Evolutionary conservation across 2,113 vertebrate genomes (phyloP).

Genomic region (Hippocampus zosterae): DNA sequence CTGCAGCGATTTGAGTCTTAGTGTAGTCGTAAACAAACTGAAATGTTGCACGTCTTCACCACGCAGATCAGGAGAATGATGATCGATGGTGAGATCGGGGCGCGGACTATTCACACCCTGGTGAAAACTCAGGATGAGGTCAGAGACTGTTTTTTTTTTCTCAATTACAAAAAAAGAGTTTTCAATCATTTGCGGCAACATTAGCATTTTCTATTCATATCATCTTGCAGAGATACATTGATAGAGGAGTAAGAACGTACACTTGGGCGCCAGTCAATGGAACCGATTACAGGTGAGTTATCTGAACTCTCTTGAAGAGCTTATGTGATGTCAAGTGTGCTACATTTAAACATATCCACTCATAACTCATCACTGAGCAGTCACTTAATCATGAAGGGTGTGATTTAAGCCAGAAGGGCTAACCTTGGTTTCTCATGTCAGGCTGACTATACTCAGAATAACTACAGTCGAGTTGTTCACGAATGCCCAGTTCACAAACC

Average conservation of each 20-base stretch:
- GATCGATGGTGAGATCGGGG: conserved; percentile 93
- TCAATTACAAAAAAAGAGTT: background rate
- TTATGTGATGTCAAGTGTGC: too few relatives aligned
- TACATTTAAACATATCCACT: too few relatives aligned
- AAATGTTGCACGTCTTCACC: conserved; percentile 3
- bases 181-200: background rate
- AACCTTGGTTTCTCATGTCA: too few relatives aligned
- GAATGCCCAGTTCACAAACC: too few relatives aligned
- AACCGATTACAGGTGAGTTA: conserved; percentile 93
- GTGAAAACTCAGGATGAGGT: conserved; percentile 99
- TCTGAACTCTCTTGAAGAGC: background rate
- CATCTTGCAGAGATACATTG: conserved; percentile 87
- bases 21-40: background rate
- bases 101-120: conserved; percentile 87
- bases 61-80: conserved; percentile 90
- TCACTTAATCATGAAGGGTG: too few relatives aligned
- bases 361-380: too few relatives aligned
- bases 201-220: conserved; percentile 10
- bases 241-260: conserved; percentile 89
- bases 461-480: too few relatives aligned
- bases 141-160: conserved; percentile 31
- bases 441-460: too few relatives aligned
- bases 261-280: conserved; percentile 94
- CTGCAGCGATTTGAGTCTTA: background rate
- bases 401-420: too few relatives aligned